Evolutionary conservation across 1,140 invertebrate genomes (phyloP).

Genomic region (Wiebesia pumilae): DNA sequence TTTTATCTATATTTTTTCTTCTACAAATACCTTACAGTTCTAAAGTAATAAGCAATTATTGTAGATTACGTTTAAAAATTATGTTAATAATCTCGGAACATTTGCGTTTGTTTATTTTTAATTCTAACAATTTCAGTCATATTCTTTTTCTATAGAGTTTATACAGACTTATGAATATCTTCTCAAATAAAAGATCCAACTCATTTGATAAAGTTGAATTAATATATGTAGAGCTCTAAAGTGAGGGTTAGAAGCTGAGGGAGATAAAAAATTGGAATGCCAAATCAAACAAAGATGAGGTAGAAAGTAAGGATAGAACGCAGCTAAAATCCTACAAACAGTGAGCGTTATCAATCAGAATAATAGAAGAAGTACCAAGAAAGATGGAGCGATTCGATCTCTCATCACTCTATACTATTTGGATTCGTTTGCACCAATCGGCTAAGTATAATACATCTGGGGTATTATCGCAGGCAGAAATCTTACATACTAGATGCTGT

Average conservation of each 20-base stretch:
- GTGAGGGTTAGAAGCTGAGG: not conserved
- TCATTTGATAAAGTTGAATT: not conserved
- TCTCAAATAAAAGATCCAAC: not conserved
- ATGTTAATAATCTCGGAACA: too few species aligned
- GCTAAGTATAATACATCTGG: not conserved
- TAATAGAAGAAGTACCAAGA: slow-evolving; percentile 48
- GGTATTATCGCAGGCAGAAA: not conserved
- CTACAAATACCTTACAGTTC: too few species aligned
- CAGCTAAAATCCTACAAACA: slow-evolving; percentile 17
- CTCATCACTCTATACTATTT: slow-evolving; percentile 61
- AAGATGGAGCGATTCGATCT: not conserved
- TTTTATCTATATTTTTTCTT: not conserved
- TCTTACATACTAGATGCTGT: not conserved
- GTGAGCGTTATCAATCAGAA: slow-evolving; percentile 64
- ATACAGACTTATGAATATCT: too few species aligned
- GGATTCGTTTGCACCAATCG: slow-evolving; percentile 64
- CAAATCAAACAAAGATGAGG: slow-evolving; percentile 1
- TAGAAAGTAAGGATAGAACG: not conserved
- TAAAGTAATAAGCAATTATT: too few species aligned
- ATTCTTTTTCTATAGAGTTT: too few species aligned
- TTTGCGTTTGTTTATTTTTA: too few species aligned
- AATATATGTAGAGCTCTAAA: not conserved
- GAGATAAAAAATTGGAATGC: not conserved
- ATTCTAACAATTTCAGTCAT: too few species aligned
- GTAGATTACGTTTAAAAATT: too few species aligned